Base-by-base conservation (phyloP, 2,888 invertebrate species). In the Ischnus inquisitorius region DNA sequence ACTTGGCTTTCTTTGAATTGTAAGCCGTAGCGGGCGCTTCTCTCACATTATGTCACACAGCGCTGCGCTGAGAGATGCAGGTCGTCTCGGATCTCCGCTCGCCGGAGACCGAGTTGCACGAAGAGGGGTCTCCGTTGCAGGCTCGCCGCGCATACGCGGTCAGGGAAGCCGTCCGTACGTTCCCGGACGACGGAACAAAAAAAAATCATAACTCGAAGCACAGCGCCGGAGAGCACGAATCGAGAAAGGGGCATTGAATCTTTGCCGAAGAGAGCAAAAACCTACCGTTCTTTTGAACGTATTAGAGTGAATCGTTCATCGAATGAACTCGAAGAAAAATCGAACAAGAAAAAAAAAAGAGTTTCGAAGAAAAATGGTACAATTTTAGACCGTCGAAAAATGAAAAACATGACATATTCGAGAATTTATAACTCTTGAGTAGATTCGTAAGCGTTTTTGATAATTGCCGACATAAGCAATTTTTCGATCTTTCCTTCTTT, bases 1-100 rank as follows among this genome's bases (percentile, higher is more conserved):
- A 82, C 84, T 83, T 19, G 83, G 86, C 85, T 85, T 84, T 88
- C 87, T 87, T 88, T 87, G 86, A 87, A 88, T 88, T 86, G 85
- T 85, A 85, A 86, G 87, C 87, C 85, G 78, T 65, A 54, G 64
- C 41, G 22, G 22, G 75, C 75, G 69, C 22, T 67, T 68, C 46
- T 22, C 68, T 25, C 5, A 76, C 83, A 86, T 86, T 86, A 83
- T 85, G 85, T 85, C 86, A 83, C 81, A 76, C 67, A 78, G 80
- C 62, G n/a, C 77, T 67, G 72, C 68, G 34, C 75, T 64, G 39
- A 76, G 74, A 74, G 80, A 69, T 54, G 77, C 80, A 72, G 74
- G 80, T 83, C 76, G 57, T 71, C 75, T 28, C 57, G 41, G 57
- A 8, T 54, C 54, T 22, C 3, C 54, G 12, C 34, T 6, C 3